Base-by-base conservation (phyloP, 2,888 invertebrate species). In the Erebia epiphron region DNA sequence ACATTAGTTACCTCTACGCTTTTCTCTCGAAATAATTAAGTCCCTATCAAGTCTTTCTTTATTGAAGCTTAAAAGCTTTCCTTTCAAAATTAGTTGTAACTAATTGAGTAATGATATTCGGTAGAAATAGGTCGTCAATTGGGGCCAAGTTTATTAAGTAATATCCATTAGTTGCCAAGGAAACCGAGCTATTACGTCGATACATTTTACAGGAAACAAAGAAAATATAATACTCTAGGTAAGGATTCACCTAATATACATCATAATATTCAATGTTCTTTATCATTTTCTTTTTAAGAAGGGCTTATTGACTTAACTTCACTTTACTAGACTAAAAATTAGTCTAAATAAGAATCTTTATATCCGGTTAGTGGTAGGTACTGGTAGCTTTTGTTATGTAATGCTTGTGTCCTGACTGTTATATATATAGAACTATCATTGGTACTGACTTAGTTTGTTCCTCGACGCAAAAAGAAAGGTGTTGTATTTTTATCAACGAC, bases 181-280 rank as follows among this genome's bases (percentile, higher is more conserved):
- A 35, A 73, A 75, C 75, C n/a, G n/a, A 13, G 21, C 52, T 64
- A 67, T 54, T 56, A 56, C 56, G 49, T 73, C 75, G 70, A 75
- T 75, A 64, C 16, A 70, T 46, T 49, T 35, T 10, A 11, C 14
- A 54, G 66, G 66, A 52, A 50, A 49, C 46, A 63, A 66, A 64
- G 66, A 56, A 67, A 52, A 46, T 58, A 56, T 26, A 52, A 56
- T 26, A 52, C 35, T 64, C 13, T 35, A 63, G 75, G 75, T 75
- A 63, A 71, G 75, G 21, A 14, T 50, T 52, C 8, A 57, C 35
- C 52, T 35, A 60, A 62, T 54, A 9, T 18, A 64, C 56, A 56
- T 35, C 2, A 56, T n/a, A 41, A 56, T n/a, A 41, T 13, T 14
- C 16, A 52, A 64, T 52, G 10, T 0, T 57, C 0, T 14, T 50